Conservation (phyloP, 2,888 invertebrate genomes). For the Linnaemya vulpina region DNA sequence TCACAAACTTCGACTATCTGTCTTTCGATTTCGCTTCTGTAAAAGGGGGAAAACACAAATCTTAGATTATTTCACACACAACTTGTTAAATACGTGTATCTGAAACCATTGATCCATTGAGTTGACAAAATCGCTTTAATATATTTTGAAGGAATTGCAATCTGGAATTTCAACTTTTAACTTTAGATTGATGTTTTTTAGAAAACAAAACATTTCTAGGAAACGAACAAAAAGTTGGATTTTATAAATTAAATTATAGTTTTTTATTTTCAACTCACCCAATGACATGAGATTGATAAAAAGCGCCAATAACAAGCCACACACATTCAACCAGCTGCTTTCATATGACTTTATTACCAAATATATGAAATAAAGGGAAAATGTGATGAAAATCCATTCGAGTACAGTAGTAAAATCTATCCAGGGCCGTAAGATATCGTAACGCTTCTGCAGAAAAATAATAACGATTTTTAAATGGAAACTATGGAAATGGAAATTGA, state of each 20-base stretch:
- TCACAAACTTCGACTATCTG: too few relatives aligned
- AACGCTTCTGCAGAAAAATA: constrained; percentile 30
- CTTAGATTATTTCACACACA: too few relatives aligned
- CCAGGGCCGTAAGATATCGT: constrained; percentile 27
- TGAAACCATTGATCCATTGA: too few relatives aligned
- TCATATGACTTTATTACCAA: background rate
- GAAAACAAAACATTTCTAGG: background rate
- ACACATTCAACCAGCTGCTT: constrained; percentile 21
- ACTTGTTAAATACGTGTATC: too few relatives aligned
- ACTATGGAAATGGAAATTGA: background rate
- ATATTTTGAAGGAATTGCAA: too few relatives aligned
- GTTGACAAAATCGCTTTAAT: too few relatives aligned
- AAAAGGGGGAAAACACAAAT: too few relatives aligned
- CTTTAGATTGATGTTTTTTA: too few relatives aligned
- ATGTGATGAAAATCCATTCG: background rate
- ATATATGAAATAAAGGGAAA: constrained; percentile 24
- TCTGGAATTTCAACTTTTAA: too few relatives aligned
- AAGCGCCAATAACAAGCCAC: constrained; percentile 6
- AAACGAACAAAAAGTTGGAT: too few relatives aligned
- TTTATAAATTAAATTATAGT: too few relatives aligned
- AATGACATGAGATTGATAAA: background rate
- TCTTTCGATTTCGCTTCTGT: too few relatives aligned
- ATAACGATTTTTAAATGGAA: background rate
- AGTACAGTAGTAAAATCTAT: constrained; percentile 15
- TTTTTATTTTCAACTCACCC: constrained; percentile 42